A percentile compares a stretch with the other conserved stretches of the same genome.
These are phyloP conservation scores for Haemorhous mexicanus DNA, from an alignment of 2,113 vertebrate species.

Conservation along the genomic window DNA sequence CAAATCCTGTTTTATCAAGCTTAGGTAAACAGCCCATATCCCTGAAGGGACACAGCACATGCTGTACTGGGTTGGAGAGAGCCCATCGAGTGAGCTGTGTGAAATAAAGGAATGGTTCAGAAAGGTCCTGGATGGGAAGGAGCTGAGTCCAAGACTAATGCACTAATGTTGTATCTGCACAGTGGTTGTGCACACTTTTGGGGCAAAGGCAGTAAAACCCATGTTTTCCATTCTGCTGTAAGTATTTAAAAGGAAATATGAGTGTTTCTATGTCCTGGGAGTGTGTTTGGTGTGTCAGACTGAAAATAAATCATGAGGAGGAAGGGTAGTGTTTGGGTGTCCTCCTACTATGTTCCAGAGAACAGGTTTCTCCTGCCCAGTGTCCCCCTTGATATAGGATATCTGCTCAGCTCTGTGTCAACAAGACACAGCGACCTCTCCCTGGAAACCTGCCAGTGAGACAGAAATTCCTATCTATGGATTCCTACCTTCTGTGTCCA, in stretches of 20 bases:
- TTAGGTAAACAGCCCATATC: background rate
- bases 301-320: background rate
- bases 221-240: background rate
- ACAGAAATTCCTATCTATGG: background rate
- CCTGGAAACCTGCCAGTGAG: background rate
- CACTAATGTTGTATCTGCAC: background rate
- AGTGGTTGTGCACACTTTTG: background rate
- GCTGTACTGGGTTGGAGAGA: background rate
- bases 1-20: background rate
- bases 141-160: fast-evolving
- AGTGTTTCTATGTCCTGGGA: background rate
- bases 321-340: background rate
- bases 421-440: background rate
- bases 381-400: background rate
- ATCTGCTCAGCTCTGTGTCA: background rate
- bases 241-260: background rate
- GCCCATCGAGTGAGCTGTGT: background rate
- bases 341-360: background rate
- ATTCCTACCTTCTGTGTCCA: background rate
- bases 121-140: background rate
- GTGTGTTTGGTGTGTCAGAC: background rate
- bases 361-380: background rate
- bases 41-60: background rate
- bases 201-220: background rate
- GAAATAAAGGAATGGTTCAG: background rate